Base-by-base conservation (phyloP, 2,888 invertebrate species). In the Melinopterus prodromus region DNA sequence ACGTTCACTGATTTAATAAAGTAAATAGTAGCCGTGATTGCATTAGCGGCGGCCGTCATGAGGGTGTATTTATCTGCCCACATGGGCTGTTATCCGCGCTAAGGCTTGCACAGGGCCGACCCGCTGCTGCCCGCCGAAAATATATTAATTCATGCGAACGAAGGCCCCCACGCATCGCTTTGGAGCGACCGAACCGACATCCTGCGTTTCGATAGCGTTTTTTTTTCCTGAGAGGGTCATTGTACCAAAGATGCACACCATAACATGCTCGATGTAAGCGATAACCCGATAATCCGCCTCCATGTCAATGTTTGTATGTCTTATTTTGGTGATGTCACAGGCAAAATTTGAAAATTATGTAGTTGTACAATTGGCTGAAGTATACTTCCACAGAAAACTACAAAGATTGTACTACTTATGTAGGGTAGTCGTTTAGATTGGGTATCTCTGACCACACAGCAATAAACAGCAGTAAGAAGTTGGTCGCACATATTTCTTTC, bases 1-100 rank as follows among this genome's bases (percentile, higher is more conserved):
- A 71, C 71, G 70, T 78, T 26, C 75, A 71, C 69, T 71, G 78
- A 80, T 80, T 80, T 80, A 80, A 80, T 80, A 80, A 79, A 80
- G 78, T 80, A 80, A 79, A 79, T 79, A 80, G 79, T 79, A 72
- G 80, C 80, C 69, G 80, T 80, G 80, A 80, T 80, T 80, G 79
- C 77, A 79, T 79, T 79, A 80, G 78, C 69, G 26, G 35, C 53
- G n/a, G n/a, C 35, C 35, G 74, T 74, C 37, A 77, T 77, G 75
- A 79, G 80, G 77, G 80, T 77, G 79, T 77, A 80, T 79, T 80
- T 79, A 79, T 77, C 80, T 77, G 75, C 80, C 80, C 80, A 80
- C 80, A 78, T 72, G 76, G 78, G 37, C 53, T 53, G 53, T 26
- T 37, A 37, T 74, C 74, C 74, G 36, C 74, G 35, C 74, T 53